Conservation (phyloP, 2,113 vertebrate species). For the Platichthys stellatus region DNA sequence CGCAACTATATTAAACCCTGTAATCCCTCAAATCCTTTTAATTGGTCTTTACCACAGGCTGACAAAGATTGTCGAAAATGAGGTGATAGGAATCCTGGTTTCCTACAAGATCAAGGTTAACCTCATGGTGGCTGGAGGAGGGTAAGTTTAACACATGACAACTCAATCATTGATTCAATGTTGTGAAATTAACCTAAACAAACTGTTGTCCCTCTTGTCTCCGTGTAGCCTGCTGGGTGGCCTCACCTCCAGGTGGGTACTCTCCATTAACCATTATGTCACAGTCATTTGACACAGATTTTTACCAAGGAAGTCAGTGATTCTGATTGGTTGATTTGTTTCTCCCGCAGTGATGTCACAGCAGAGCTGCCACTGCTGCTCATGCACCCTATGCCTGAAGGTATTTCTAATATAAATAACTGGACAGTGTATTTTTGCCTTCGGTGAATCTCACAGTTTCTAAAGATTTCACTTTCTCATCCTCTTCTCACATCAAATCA, state of each 20-base stretch:
- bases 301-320: neutral
- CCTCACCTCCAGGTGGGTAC: constrained; percentile 87
- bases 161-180: neutral
- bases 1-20: constrained; percentile 20
- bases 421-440: neutral
- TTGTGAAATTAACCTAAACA: neutral
- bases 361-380: constrained; percentile 87
- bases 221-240: constrained; percentile 85
- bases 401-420: constrained; percentile 42
- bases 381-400: constrained; percentile 88
- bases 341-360: constrained; percentile 82
- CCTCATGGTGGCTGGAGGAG: constrained; percentile 87
- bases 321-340: constrained; percentile 54
- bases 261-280: neutral
- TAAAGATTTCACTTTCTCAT: neutral
- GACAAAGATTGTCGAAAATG: constrained; percentile 83
- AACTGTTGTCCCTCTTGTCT: neutral
- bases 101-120: constrained; percentile 92
- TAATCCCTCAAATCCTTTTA: constrained; percentile 38
- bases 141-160: constrained; percentile 66
- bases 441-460: neutral
- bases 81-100: constrained; percentile 89
- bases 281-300: neutral
- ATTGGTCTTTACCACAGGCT: constrained; percentile 73
- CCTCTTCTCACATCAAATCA: neutral